Evolutionary conservation across 2,888 invertebrate species (phyloP), one percentile per base, ranked within the genome.

Genomic region (Cactoblastis cactorum): DNA sequence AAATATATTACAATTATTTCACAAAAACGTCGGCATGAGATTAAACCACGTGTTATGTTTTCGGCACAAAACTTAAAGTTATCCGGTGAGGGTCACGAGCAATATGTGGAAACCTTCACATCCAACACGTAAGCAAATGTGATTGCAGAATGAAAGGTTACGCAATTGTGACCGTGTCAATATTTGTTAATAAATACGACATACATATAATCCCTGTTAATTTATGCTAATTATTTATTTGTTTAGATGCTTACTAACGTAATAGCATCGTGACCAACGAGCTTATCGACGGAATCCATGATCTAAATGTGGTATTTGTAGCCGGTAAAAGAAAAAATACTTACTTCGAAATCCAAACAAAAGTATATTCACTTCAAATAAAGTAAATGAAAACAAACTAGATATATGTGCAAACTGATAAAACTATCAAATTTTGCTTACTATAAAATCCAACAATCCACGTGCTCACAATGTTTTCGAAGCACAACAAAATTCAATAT

Each of bases 391-490:
- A 71, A 74, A 69, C 63, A 62, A 63, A 59, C 66, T 59, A 57
- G 80, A 76, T 74, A 71, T 57, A 57, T 67, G 63, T 63, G 65
- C 56, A 69, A 76, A 69, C 67, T 69, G 76, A 65, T 73, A 70
- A 65, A 80, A 88, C 87, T 84, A 74, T 77, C 69, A 74, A 88
- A 85, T 86, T 88, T 84, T 75, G 77, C 76, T 63, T 74, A 80
- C 73, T 74, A 69, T 71, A 72, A n/a, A 43, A 75, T 79, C 80
- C 69, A 82, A 85, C 73, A 77, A 83, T 92, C 92, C 93, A 93
- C 93, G 93, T 92, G 92, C 92, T 92, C 91, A 90, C 91, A 91
- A 91, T 92, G 92, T 92, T 92, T 92, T 92, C 84, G 75, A 86
- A 77, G 88, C 89, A 90, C 90, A 91, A 84, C 85, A 90, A 89